Evolutionary conservation across 1,140 invertebrate genomes (phyloP), one percentile per base, ranked within the genome.

Genomic region (Papilio polytes): DNA sequence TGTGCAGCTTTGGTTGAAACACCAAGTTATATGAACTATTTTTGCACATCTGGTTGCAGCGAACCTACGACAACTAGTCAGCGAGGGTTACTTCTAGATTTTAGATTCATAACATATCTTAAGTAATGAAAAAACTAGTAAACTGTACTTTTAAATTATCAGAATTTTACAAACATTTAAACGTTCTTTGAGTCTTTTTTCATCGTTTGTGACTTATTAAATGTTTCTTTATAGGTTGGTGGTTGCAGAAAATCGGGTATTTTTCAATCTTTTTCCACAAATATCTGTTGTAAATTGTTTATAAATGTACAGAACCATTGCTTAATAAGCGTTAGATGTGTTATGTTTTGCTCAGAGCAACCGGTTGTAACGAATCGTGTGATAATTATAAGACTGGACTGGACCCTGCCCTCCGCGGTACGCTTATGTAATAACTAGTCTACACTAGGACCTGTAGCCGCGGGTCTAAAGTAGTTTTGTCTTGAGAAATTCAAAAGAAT

Each of bases 331-430:
- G 26, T 3, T 22, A 20, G n/a, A 18, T 70, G 18, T 8, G 84
- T 85, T 86, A 83, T 85, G 85, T 88, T 88, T 88, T 82, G 78
- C 15, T 70, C 44, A 22, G 36, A 44, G 18, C 51, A 76, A 92
- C 89, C 90, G 89, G 90, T 91, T 86, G 87, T 83, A 88, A 89
- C 80, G 80, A 53, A 88, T 87, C 90, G 89, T 92, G 90, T 89
- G 89, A 92, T 90, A 87, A 88, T 87, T 81, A 84, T 81, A 83
- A 74, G 73, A 51, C 44, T n/a, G 9, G 15, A 56, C 15, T 56
- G 7, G 53, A 18, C 18, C 13, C 15, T n/a, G 15, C 18, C 15
- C 53, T 56, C 4, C 48, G 48, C 10, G 15, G 48, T 51, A 51
- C 48, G 20, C 44, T 74, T 74, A 74, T 48, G 44, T 74, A 74